Base-by-base conservation (phyloP, 2,797 vertebrate species). In the Acanthiza pusilla region DNA sequence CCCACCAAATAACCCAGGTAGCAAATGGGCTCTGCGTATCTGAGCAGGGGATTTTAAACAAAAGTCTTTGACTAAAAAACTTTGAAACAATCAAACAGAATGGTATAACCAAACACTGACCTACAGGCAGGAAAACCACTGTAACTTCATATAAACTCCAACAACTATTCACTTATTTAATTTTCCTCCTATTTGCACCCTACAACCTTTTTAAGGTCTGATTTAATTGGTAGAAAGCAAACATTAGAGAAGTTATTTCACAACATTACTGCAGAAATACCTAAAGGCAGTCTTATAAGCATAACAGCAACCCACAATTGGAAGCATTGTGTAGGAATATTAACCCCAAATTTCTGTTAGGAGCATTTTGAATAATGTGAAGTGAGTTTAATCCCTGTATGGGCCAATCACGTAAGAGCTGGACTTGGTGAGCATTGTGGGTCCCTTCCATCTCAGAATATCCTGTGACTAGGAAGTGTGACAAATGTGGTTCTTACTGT, bases 211-310 rank as follows among this genome's bases (percentile, higher is more conserved):
- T 48, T 13, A 87, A 93, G 36, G 25, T 92, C 68, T 83, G 26
- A 67, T 86, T 85, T 91, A 94, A 83, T 89, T 93, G 26, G 67
- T 91, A 38, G 18, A 67, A 87, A 83, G 15, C 16, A 87, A 87
- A 67, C 5, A 18, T 36, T 63, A 82, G 23, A 61, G 21, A 85
- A 66, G 15, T 53, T 88, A 83, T 68, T 83, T 67, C 40, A 23
- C 19, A 43, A 50, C 18, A n/a, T 67, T 60, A 60, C 36, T 67
- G 34, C 29, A 86, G 54, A 73, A 85, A 68, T 58, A 51, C 16
- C 22, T 70, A 78, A 84, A 73, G 53, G 17, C 3, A 17, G 7
- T 74, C 13, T 75, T 87, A 32, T 8, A 12, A 65, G 9, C 9
- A 8, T 47, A 84, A 81, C 13, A 80, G 58, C 61, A 88, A 81